These are phyloP conservation scores for Machimus atricapillus DNA, from an alignment of 2,888 invertebrate species.

Conservation along the genomic window DNA sequence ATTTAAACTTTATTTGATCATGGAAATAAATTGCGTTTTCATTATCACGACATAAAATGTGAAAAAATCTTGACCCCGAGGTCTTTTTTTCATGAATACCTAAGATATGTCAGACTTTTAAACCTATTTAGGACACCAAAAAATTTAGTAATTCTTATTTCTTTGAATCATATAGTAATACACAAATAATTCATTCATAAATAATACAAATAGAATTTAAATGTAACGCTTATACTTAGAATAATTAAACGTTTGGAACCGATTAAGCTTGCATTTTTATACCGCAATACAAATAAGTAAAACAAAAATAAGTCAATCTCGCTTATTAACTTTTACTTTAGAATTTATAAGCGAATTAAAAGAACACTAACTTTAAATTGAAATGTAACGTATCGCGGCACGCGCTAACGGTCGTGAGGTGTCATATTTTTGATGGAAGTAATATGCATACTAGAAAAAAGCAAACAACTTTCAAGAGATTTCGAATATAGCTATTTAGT, in stretches of 20 bases:
- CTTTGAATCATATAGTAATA: not conserved
- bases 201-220: too few species aligned
- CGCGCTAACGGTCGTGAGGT: not conserved
- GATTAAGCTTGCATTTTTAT: too few species aligned
- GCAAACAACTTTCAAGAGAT: not conserved
- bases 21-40: not conserved
- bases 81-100: not conserved
- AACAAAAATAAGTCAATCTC: too few species aligned
- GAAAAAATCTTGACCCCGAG: not conserved
- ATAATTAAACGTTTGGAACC: too few species aligned
- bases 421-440: not conserved
- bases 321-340: too few species aligned
- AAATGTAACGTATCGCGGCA: not conserved
- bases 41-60: not conserved
- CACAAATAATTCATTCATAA: too few species aligned
- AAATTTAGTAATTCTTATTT: not conserved
- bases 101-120: not conserved
- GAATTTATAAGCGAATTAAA: not conserved
- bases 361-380: not conserved
- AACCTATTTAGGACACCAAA: not conserved
- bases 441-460: not conserved
- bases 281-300: too few species aligned
- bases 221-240: too few species aligned
- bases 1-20: not conserved
- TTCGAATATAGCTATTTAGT: not conserved